Conservation (phyloP, 2,113 vertebrate species). For the Thomomys bottae region DNA sequence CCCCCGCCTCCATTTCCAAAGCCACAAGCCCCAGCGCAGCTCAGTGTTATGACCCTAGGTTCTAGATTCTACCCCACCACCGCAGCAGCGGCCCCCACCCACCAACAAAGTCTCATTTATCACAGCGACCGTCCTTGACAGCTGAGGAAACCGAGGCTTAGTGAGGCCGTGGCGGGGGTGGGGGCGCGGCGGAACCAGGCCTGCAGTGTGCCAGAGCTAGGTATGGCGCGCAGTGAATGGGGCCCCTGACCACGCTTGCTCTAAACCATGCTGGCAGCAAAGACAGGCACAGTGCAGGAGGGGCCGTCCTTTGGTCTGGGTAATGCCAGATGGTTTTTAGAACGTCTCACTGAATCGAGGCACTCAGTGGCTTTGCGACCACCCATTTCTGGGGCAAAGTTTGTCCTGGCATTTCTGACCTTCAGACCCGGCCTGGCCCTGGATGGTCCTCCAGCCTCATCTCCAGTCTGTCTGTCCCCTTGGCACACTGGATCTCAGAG, state of each 20-base stretch:
- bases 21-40: not conserved
- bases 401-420: not conserved
- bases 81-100: not conserved
- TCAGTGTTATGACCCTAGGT: no score
- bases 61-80: not conserved
- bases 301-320: not conserved
- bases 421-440: not conserved
- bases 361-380: not conserved
- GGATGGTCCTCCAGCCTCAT: not conserved
- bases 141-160: not conserved
- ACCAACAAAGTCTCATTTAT: no score
- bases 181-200: not conserved
- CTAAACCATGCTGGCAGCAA: fast-evolving
- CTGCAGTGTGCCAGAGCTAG: not conserved
- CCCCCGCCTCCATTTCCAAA: not conserved
- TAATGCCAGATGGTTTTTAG: not conserved
- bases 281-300: fast-evolving
- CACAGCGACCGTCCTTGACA: fast-evolving
- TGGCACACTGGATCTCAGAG: not conserved
- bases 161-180: not conserved
- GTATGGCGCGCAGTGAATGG: not conserved
- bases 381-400: not conserved
- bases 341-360: not conserved
- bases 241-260: no score
- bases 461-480: not conserved